A percentile compares a stretch with the other conserved stretches of the same genome.
Conservation (phyloP, 2,888 invertebrate genomes). For the Trichacis sp. region DNA sequence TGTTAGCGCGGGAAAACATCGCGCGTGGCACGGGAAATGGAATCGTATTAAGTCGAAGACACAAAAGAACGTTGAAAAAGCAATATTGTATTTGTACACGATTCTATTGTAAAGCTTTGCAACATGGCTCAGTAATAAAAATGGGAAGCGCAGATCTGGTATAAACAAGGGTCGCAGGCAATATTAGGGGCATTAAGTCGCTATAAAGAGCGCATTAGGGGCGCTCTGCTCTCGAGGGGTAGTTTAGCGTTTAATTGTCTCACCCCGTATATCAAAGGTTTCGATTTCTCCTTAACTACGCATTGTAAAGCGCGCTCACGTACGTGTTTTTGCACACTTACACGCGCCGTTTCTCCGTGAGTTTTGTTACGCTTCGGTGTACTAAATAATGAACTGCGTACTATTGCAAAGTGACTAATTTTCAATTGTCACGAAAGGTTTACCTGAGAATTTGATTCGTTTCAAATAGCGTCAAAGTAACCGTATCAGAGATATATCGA, state of each 20-base stretch:
- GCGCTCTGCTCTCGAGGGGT: slow-evolving; percentile 67
- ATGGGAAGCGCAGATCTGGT: slow-evolving; percentile 65
- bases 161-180: slow-evolving; percentile 67
- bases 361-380: slow-evolving; percentile 34
- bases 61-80: slow-evolving; percentile 2
- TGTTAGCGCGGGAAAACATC: neutral
- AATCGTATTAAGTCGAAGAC: neutral
- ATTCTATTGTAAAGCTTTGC: neutral
- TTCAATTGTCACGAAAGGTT: neutral
- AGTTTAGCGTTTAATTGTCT: slow-evolving; percentile 69
- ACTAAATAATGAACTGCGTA: slow-evolving; percentile 27
- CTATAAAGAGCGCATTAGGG: slow-evolving; percentile 69
- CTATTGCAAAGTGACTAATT: slow-evolving; percentile 1
- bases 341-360: slow-evolving; percentile 30
- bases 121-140: slow-evolving; percentile 47
- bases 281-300: slow-evolving; percentile 65
- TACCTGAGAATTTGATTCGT: no score
- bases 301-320: slow-evolving; percentile 50
- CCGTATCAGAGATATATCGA: no score
- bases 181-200: slow-evolving; percentile 69
- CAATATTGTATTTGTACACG: slow-evolving; percentile 6
- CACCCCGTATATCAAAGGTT: slow-evolving; percentile 67
- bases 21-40: slow-evolving; percentile 1
- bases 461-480: no score
- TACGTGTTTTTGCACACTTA: slow-evolving; percentile 45